Evolutionary conservation across 2,888 invertebrate genomes (phyloP), one percentile per base, ranked within the genome.

Genomic region (Pemphredon lugubris): DNA sequence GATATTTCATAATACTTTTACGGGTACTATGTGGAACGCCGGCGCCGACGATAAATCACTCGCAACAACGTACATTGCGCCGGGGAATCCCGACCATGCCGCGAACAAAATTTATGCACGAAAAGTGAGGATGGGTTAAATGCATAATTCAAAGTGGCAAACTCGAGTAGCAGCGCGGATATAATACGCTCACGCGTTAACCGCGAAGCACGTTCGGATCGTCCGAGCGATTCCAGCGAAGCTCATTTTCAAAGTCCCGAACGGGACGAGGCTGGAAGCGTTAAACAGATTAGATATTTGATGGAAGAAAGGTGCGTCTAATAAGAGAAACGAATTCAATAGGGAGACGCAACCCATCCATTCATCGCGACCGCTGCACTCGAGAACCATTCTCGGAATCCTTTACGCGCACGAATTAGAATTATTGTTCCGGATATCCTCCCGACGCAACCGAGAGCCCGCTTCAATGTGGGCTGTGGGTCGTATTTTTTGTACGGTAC

Each of bases 121-220:
- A 53, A 67, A 72, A 69, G 51, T 65, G 64, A 60, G 69, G 66
- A 75, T 69, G 69, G 63, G 65, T 73, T 54, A 68, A 67, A 80
- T 74, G 70, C 72, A 80, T 77, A 77, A 77, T 77, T 79, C 77
- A 77, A 74, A 53, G 69, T 70, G 69, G 65, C 66, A 64, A 64
- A 45, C 50, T 45, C 63, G 47, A 72, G 72, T 54, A 59, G 58
- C 63, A 48, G 50, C 51, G 48, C 14, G 55, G 14, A 37, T 57
- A 42, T 64, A 72, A 71, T 63, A 45, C 54, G 70, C 70, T 69
- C 60, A 53, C 53, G 59, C 71, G 50, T 45, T 55, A 42, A 16
- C 47, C 40, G 55, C 53, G 53, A 44, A 53, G 60, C 42, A 70
- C 68, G 59, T 53, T 59, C 60, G 48, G 60, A 23, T 53, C 26